Conservation (phyloP, 2,888 invertebrate genomes). For the Pterobdella sp. region DNA sequence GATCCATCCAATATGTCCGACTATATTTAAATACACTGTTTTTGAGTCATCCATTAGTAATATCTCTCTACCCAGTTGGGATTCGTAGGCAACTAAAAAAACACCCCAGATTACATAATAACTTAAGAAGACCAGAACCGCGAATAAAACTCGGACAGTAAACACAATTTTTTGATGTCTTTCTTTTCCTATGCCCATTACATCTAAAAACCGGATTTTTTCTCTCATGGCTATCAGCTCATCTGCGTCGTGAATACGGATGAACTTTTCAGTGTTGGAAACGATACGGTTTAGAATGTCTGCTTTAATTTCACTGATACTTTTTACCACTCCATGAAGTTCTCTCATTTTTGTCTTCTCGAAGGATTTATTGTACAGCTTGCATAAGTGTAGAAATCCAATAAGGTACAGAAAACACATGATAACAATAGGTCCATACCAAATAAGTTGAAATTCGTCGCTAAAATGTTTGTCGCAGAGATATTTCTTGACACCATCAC, state of each 20-base stretch:
- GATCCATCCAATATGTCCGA: slow-evolving; percentile 28
- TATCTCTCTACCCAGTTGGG: neutral
- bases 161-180: slow-evolving; percentile 17
- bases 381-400: slow-evolving; percentile 30
- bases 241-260: slow-evolving; percentile 7
- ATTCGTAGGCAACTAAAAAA: slow-evolving; percentile 18
- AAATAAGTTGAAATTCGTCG: slow-evolving; percentile 25
- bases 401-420: slow-evolving; percentile 30
- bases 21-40: slow-evolving; percentile 24
- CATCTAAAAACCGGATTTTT: slow-evolving; percentile 21
- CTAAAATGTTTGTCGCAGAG: slow-evolving; percentile 24
- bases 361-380: slow-evolving; percentile 30
- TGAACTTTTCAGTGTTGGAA: slow-evolving; percentile 11
- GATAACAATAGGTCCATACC: slow-evolving; percentile 30
- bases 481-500: slow-evolving; percentile 5
- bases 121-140: neutral
- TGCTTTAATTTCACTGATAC: slow-evolving; percentile 27
- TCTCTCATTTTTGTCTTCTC: slow-evolving; percentile 20
- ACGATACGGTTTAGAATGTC: slow-evolving; percentile 25
- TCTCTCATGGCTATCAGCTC: slow-evolving; percentile 28
- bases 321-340: slow-evolving; percentile 26
- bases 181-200: slow-evolving; percentile 28
- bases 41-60: neutral
- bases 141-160: neutral
- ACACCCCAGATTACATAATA: slow-evolving; percentile 26